Conservation (phyloP, 1,140 invertebrate genomes). For the Bombus picipes region DNA sequence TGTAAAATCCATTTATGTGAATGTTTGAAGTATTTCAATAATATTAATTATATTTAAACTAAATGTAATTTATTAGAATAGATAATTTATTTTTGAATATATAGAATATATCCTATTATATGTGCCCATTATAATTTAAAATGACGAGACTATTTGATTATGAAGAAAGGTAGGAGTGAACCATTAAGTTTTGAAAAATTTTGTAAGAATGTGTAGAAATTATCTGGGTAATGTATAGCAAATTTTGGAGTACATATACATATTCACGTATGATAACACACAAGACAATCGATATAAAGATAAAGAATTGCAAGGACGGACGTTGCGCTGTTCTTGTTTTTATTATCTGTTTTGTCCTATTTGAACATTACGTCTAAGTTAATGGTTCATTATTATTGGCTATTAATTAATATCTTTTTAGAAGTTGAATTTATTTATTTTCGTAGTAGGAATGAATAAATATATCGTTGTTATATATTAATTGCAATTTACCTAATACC, state of each 20-base stretch:
- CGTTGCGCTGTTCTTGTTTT: neutral
- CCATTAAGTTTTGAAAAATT: neutral
- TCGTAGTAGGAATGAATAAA: no score
- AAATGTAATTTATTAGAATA: no score
- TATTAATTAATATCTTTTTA: no score
- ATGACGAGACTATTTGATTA: no score
- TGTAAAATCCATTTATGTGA: no score
- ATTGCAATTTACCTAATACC: no score
- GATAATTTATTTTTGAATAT: no score
- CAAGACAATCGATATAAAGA: slow-evolving; percentile 2
- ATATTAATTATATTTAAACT: no score
- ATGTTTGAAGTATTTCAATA: no score
- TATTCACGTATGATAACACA: neutral
- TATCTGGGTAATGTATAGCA: neutral
- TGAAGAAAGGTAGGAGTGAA: neutral
- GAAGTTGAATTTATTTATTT: neutral
- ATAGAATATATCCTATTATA: no score
- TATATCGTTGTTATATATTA: no score
- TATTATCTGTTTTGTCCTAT: neutral
- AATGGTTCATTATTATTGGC: neutral
- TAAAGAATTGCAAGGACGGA: slow-evolving; percentile 4
- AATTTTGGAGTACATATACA: neutral
- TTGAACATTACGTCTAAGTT: neutral
- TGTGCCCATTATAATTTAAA: no score
- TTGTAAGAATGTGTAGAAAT: neutral